These are phyloP conservation scores for Catajapyx aquilonaris DNA, from an alignment of 1,140 invertebrate genomes.

Conservation along the genomic window DNA sequence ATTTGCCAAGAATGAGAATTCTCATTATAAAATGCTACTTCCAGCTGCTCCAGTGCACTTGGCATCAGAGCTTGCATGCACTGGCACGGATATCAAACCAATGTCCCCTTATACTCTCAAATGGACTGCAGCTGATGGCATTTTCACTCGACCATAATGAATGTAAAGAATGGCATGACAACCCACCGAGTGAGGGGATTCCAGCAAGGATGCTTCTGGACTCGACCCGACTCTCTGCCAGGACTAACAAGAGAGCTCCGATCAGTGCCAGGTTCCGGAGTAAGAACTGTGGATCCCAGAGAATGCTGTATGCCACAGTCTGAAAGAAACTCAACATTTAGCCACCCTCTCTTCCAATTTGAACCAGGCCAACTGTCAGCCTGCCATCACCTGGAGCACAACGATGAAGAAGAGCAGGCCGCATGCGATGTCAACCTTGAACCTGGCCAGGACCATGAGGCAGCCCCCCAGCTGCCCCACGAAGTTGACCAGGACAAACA, in stretches of 20 bases:
- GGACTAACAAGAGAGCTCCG: slow-evolving; percentile 78
- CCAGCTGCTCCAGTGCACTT: too few species aligned
- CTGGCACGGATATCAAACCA: too few species aligned
- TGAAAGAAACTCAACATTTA: slow-evolving; percentile 26
- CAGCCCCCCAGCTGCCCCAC: slow-evolving; percentile 88
- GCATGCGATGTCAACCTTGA: slow-evolving; percentile 85
- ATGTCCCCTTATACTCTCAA: too few species aligned
- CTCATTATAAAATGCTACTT: too few species aligned
- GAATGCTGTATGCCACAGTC: slow-evolving; percentile 92
- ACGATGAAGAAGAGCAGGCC: slow-evolving; percentile 91
- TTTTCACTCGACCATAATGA: too few species aligned
- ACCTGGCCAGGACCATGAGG: slow-evolving; percentile 81
- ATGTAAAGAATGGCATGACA: too few species aligned
- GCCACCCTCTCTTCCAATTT: not conserved
- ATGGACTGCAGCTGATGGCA: too few species aligned
- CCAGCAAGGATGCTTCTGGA: slow-evolving; percentile 89
- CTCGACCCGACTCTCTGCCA: slow-evolving; percentile 85
- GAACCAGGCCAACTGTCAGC: not conserved
- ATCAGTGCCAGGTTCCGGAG: slow-evolving; percentile 87
- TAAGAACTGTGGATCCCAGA: slow-evolving; percentile 96
- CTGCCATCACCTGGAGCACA: slow-evolving; percentile 53
- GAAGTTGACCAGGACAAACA: slow-evolving; percentile 88
- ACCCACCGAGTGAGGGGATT: slow-evolving; percentile 70
- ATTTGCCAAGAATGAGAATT: too few species aligned
- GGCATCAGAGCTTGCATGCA: too few species aligned